Evolutionary conservation across 2,797 vertebrate species (phyloP).

Genomic region (Rhyacichthys aspro): DNA sequence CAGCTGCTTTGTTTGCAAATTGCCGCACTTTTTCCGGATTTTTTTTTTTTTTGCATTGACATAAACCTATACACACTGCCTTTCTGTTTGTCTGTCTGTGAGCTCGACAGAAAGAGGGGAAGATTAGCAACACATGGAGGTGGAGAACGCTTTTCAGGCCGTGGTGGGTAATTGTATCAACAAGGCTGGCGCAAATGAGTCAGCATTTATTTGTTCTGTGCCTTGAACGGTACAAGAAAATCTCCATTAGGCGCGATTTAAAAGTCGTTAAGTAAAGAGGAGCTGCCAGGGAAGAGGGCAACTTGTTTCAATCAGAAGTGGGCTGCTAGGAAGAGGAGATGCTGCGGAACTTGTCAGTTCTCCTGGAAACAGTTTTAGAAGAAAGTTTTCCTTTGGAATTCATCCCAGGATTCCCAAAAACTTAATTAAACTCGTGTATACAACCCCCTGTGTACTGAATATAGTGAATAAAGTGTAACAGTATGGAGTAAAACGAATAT

Average conservation of each 20-base stretch:
- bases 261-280: slow-evolving; percentile 66
- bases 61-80: no score
- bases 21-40: slow-evolving; percentile 15
- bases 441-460: no score
- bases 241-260: slow-evolving; percentile 71
- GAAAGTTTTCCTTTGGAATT: no score
- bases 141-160: slow-evolving; percentile 73
- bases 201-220: slow-evolving; percentile 79
- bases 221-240: slow-evolving; percentile 65
- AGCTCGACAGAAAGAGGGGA: background rate
- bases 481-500: no score
- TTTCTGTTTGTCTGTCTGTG: background rate
- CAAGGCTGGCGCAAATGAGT: slow-evolving; percentile 74
- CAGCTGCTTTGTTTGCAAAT: slow-evolving; percentile 43
- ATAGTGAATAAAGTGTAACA: no score
- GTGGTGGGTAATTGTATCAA: slow-evolving; percentile 78
- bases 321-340: background rate
- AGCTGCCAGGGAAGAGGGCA: background rate
- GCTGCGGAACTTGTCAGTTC: background rate
- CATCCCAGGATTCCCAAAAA: no score
- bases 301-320: background rate
- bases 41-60: background rate
- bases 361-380: background rate
- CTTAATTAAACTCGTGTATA: no score
- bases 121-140: slow-evolving; percentile 72